Conservation (phyloP, 2,797 vertebrate genomes). For the Acomys russatus region DNA sequence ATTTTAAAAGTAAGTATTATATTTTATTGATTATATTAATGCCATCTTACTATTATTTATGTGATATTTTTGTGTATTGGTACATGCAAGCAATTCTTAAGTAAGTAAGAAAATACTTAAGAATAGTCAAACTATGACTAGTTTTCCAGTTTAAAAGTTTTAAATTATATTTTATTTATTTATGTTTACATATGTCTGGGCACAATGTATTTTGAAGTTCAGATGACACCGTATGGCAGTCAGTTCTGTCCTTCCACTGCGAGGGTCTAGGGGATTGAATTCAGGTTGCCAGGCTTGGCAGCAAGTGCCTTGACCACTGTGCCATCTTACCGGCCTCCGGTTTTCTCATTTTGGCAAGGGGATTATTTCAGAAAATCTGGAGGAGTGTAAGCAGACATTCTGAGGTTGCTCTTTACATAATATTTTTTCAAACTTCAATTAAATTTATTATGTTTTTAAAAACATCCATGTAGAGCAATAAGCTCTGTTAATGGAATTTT, state of each 20-base stretch:
- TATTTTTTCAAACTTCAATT: neutral
- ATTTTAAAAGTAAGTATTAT: conserved; percentile 28
- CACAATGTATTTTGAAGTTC: neutral
- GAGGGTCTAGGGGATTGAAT: neutral
- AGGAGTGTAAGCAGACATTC: neutral
- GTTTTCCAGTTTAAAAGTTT: neutral
- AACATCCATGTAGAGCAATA: neutral
- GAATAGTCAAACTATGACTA: neutral
- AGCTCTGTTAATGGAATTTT: neutral
- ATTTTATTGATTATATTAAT: neutral
- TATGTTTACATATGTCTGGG: neutral
- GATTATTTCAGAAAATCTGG: neutral
- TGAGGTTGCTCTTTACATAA: conserved; percentile 6
- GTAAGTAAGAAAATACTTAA: too few relatives aligned
- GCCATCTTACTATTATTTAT: neutral
- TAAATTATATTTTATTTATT: neutral
- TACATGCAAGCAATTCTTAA: neutral
- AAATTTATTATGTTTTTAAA: neutral
- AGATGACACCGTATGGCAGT: neutral
- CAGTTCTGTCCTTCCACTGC: neutral
- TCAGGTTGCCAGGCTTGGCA: neutral
- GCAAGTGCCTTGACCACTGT: neutral
- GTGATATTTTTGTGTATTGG: conserved; percentile 20
- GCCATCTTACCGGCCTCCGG: neutral
- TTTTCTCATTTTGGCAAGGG: neutral